phyloP scores from a whole-genome alignment of 2,797 vertebrate genomes.

The Karalla daura region DNA sequence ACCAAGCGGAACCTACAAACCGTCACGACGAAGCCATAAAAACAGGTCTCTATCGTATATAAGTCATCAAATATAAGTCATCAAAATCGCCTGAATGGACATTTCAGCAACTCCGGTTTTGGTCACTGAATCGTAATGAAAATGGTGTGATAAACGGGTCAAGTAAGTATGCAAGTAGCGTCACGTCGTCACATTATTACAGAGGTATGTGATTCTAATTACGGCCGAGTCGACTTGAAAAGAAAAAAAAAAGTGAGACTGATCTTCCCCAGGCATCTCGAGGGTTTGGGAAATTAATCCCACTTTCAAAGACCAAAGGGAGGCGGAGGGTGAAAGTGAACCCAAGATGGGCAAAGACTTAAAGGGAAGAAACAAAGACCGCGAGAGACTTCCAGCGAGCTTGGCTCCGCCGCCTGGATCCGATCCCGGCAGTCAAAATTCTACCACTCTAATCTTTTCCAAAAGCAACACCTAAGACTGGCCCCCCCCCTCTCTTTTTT shows the following conservation, averaged over 20 bases:
- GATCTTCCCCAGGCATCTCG: constrained; percentile 22
- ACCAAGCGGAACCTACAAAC: no score
- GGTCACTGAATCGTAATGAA: background rate
- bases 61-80: constrained; percentile 37
- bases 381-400: constrained; percentile 30
- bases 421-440: constrained; percentile 53
- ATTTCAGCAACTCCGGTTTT: background rate
- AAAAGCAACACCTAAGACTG: constrained; percentile 52
- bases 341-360: constrained; percentile 8
- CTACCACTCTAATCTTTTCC: constrained; percentile 62
- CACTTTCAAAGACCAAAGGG: constrained; percentile 17
- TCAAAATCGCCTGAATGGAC: background rate
- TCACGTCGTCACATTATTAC: background rate
- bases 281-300: constrained; percentile 47
- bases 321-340: constrained; percentile 28
- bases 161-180: background rate
- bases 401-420: constrained; percentile 54
- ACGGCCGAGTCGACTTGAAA: background rate
- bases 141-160: background rate
- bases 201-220: constrained; percentile 5
- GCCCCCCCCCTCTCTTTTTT: background rate
- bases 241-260: constrained; percentile 1
- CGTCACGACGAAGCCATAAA: constrained; percentile 32
- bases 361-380: background rate
- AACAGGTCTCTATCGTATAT: constrained; percentile 51